These are phyloP conservation scores for Oenanthe melanoleuca DNA, from an alignment of 2,113 vertebrate species.

Conservation along the genomic window DNA sequence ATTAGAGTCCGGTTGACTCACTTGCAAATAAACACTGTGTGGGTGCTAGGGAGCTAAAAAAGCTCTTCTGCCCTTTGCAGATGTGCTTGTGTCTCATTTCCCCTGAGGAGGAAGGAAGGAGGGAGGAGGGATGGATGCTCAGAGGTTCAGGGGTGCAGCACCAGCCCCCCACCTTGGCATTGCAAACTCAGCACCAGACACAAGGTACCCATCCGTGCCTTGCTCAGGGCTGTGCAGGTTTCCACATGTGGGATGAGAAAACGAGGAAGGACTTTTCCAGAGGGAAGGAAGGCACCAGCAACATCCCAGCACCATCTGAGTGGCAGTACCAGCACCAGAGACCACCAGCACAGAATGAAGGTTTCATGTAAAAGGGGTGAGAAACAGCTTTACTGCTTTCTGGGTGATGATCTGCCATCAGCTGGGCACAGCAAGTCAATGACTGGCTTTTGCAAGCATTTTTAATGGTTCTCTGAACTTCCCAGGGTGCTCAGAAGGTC, in stretches of 20 bases:
- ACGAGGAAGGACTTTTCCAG: not conserved
- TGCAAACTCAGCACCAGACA: not conserved
- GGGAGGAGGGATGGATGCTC: not conserved
- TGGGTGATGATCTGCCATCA: not conserved
- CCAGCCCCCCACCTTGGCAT: fast-evolving
- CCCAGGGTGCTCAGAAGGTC: not conserved
- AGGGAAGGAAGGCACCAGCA: not conserved
- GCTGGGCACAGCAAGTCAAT: not conserved
- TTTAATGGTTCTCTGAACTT: not conserved
- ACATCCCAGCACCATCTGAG: fast-evolving
- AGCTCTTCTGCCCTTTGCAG: not conserved
- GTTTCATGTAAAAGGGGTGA: not conserved
- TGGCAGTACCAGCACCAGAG: not conserved
- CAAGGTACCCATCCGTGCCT: not conserved
- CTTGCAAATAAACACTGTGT: not conserved
- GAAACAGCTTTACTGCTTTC: not conserved
- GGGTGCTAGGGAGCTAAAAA: not conserved
- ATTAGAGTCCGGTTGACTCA: slow-evolving; percentile 2
- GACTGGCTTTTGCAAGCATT: not conserved
- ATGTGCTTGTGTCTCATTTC: not conserved
- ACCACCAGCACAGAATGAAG: not conserved
- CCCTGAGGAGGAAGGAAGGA: not conserved
- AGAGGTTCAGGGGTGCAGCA: fast-evolving
- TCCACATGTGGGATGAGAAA: not conserved
- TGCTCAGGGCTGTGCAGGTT: not conserved